Conservation (phyloP, 2,113 vertebrate species). For the Macroglossus sobrinus region DNA sequence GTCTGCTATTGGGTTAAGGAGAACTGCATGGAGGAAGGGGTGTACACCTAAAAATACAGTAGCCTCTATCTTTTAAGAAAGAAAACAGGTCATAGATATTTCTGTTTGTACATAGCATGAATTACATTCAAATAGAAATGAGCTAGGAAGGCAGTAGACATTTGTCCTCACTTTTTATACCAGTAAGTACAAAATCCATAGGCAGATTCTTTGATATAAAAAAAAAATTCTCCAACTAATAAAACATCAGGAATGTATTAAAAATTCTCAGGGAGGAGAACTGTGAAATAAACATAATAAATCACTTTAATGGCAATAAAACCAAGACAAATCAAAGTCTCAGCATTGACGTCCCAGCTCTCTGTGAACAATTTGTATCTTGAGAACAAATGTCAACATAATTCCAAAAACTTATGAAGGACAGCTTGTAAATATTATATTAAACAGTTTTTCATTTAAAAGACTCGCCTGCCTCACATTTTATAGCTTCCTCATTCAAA, state of each 20-base stretch:
- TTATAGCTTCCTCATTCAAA: slow-evolving; percentile 24
- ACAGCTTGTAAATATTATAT: slow-evolving; percentile 46
- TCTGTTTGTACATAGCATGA: neutral
- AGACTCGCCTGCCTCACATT: neutral
- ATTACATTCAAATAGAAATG: slow-evolving; percentile 52
- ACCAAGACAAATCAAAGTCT: slow-evolving; percentile 61
- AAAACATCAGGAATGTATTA: slow-evolving; percentile 56
- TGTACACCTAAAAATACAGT: neutral
- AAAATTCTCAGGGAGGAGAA: slow-evolving; percentile 47
- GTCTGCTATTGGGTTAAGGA: neutral
- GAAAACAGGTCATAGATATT: neutral
- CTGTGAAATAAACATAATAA: slow-evolving; percentile 66
- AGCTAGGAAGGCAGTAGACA: slow-evolving; percentile 3
- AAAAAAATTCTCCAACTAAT: slow-evolving; percentile 38
- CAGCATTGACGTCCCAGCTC: slow-evolving; percentile 45
- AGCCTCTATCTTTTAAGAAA: neutral
- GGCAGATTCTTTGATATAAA: neutral
- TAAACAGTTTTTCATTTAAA: slow-evolving; percentile 49
- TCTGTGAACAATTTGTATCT: slow-evolving; percentile 55
- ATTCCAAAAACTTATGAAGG: slow-evolving; percentile 39
- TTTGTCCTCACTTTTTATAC: slow-evolving; percentile 31
- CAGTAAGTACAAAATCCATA: slow-evolving; percentile 45
- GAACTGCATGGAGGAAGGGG: neutral
- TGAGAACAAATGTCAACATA: slow-evolving; percentile 53
- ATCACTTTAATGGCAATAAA: slow-evolving; percentile 58